Conservation (phyloP, 2,113 vertebrate genomes). For the Otus sunia region DNA sequence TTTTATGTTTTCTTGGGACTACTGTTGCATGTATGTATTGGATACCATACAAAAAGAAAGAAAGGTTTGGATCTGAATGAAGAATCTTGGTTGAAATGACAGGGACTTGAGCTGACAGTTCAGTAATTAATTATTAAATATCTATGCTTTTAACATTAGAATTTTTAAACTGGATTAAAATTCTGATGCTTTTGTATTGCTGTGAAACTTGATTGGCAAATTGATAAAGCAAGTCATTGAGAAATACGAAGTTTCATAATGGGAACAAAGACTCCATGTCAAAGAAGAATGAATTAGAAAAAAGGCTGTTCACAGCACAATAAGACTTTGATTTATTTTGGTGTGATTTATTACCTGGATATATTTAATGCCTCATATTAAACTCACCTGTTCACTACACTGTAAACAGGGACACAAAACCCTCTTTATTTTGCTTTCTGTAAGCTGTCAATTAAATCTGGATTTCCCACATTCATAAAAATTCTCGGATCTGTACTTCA, state of each 20-base stretch:
- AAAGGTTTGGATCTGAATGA: background rate
- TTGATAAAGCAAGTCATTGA: background rate
- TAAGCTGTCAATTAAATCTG: background rate
- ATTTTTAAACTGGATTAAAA: background rate
- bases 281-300: background rate
- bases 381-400: background rate
- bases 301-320: background rate
- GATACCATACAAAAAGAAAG: background rate
- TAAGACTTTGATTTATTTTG: background rate
- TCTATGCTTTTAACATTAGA: background rate
- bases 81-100: background rate
- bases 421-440: background rate
- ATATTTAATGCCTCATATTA: background rate
- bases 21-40: background rate
- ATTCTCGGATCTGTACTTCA: background rate
- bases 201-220: background rate
- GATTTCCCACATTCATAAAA: background rate
- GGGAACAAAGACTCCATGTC: background rate
- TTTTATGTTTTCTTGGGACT: background rate
- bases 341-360: slow-evolving; percentile 2
- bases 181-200: background rate
- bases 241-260: background rate
- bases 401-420: background rate
- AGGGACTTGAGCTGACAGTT: background rate
- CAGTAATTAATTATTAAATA: background rate